These are phyloP conservation scores for Brachystomella parvula DNA, from an alignment of 1,140 invertebrate species.

Conservation along the genomic window DNA sequence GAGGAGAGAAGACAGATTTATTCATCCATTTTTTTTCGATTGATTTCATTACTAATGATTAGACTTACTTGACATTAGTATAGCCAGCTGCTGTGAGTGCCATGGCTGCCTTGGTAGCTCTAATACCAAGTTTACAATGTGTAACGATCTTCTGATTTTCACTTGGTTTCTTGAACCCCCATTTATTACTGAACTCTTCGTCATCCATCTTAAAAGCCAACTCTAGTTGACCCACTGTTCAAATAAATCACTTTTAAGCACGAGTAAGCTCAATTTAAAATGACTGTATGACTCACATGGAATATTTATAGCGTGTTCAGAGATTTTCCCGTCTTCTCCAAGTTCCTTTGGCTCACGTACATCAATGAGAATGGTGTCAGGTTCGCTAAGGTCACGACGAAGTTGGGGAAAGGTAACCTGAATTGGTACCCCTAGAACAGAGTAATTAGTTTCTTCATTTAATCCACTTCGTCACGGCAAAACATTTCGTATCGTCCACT, in stretches of 20 bases:
- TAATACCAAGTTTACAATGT: constrained; percentile 18
- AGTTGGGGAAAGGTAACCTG: constrained; percentile 24
- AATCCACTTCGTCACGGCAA: too few species aligned
- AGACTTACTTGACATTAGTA: constrained; percentile 2
- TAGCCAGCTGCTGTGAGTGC: constrained; percentile 8
- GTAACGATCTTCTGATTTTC: constrained; percentile 4
- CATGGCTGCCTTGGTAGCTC: constrained; percentile 8
- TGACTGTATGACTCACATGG: constrained; percentile 18
- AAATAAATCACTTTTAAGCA: background rate
- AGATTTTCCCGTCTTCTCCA: constrained; percentile 24
- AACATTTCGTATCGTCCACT: too few species aligned
- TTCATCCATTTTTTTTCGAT: background rate
- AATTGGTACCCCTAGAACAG: constrained; percentile 15
- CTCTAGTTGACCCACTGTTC: constrained; percentile 19
- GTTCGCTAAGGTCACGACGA: constrained; percentile 14
- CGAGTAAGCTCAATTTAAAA: background rate
- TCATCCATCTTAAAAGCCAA: constrained; percentile 13
- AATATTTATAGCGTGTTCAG: constrained; percentile 18
- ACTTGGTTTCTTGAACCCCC: constrained; percentile 21
- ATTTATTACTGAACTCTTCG: constrained; percentile 4
- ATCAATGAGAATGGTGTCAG: constrained; percentile 23
- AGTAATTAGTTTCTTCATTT: too few species aligned
- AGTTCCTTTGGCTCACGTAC: constrained; percentile 29
- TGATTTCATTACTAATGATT: background rate
- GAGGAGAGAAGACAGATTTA: background rate